Conservation (phyloP, 2,113 vertebrate species). For the Brachyistius frenatus region DNA sequence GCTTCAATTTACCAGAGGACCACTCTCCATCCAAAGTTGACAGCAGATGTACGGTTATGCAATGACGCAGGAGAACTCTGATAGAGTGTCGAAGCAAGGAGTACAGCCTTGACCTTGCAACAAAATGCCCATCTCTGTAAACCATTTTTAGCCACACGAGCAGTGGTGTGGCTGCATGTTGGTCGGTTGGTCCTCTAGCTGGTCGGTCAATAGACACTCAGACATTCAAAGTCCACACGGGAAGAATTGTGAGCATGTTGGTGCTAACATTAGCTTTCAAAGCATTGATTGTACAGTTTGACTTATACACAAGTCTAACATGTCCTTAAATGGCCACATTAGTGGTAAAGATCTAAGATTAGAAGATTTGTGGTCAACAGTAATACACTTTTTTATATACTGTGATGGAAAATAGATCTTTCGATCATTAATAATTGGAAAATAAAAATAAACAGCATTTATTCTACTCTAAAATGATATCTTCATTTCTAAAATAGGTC, state of each 20-base stretch:
- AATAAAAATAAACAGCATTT: too few relatives aligned
- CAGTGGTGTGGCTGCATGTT: background rate
- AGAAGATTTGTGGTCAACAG: background rate
- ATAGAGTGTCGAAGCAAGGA: constrained; percentile 5
- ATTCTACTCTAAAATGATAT: too few relatives aligned
- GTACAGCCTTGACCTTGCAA: constrained; percentile 17
- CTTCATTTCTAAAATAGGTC: too few relatives aligned
- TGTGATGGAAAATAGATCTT: too few relatives aligned
- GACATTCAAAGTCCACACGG: background rate
- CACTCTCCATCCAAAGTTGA: constrained; percentile 32
- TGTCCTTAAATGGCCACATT: background rate
- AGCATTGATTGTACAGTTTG: background rate
- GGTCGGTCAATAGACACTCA: background rate
- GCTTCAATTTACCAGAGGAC: constrained; percentile 25
- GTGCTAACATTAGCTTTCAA: constrained; percentile 11
- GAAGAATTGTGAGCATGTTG: background rate
- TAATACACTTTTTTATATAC: background rate
- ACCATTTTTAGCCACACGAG: constrained; percentile 19
- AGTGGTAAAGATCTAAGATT: background rate
- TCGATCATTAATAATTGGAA: too few relatives aligned
- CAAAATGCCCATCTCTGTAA: constrained; percentile 12
- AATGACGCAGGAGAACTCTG: constrained; percentile 15
- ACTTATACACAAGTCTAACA: background rate
- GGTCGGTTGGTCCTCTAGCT: background rate
- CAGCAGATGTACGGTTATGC: constrained; percentile 23